Conservation (phyloP, 2,888 invertebrate genomes). For the Ectemnius cavifrons region DNA sequence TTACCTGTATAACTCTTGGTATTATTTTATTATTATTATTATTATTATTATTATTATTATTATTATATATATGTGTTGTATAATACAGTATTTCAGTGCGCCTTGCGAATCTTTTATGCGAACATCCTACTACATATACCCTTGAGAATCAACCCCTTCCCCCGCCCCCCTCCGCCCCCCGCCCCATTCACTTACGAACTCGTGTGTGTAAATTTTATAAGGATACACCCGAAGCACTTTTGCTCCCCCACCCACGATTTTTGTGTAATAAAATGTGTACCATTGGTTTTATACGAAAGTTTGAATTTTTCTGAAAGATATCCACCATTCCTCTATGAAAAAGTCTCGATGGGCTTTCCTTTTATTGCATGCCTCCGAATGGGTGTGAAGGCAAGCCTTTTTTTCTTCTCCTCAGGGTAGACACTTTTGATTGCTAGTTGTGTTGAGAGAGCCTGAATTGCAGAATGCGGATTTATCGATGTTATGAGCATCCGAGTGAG, state of each 20-base stretch:
- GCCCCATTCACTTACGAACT: background rate
- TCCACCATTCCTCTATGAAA: no score
- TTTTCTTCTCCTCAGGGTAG: no score
- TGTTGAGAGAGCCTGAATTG: no score
- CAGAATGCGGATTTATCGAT: background rate
- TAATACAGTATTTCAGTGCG: conserved; percentile 63
- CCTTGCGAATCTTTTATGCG: conserved; percentile 41
- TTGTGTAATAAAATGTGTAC: no score
- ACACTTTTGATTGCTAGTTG: no score
- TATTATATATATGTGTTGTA: conserved; percentile 65
- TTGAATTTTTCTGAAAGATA: no score
- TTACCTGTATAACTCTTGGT: conserved; percentile 59
- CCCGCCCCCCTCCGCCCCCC: background rate
- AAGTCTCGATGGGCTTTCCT: no score
- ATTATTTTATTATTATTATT: conserved; percentile 63
- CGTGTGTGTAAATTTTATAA: conserved; percentile 2
- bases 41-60: conserved; percentile 56
- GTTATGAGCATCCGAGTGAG: background rate
- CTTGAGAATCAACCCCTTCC: background rate
- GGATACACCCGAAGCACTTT: background rate
- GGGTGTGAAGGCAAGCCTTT: no score
- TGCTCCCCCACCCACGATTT: no score
- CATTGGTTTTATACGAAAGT: no score
- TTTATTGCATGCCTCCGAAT: no score
- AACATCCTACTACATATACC: background rate